phyloP scores from a whole-genome alignment of 2,888 invertebrate genomes.

The Aleiodes alternator region DNA sequence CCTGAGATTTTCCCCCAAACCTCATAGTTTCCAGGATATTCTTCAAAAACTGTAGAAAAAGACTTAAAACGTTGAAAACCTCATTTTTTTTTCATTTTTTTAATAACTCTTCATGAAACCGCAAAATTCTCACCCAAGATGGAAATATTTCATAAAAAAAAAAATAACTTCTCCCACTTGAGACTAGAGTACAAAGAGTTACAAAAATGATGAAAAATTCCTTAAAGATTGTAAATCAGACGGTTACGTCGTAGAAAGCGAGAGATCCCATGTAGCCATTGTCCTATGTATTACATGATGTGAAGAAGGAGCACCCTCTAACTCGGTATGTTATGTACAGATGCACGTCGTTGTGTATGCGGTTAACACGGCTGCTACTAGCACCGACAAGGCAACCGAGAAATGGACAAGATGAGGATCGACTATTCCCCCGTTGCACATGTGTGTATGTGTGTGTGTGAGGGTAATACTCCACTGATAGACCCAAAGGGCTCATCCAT shows the following conservation, averaged over 20 bases:
- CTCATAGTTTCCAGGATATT: no score
- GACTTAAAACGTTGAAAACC: no score
- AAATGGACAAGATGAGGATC: constrained; percentile 28
- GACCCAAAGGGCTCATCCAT: neutral
- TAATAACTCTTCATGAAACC: no score
- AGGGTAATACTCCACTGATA: neutral
- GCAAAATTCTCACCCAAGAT: no score
- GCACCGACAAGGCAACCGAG: constrained; percentile 24
- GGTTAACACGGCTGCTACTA: constrained; percentile 18
- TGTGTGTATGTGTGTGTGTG: neutral
- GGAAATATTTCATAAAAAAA: neutral
- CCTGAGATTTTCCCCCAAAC: no score
- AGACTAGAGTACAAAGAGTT: no score
- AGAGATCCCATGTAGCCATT: constrained; percentile 15
- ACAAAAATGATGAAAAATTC: constrained; percentile 1
- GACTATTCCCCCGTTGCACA: constrained; percentile 10
- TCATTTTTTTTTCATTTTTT: no score
- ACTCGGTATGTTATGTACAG: constrained; percentile 24
- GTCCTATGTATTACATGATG: constrained; percentile 13
- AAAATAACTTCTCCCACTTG: neutral
- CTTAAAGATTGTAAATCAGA: constrained; percentile 22
- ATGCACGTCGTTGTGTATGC: constrained; percentile 18
- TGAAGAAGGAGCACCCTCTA: neutral
- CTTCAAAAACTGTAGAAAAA: no score
- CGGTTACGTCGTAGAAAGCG: neutral